Conservation (phyloP, 2,113 vertebrate genomes). For the Pica pica region DNA sequence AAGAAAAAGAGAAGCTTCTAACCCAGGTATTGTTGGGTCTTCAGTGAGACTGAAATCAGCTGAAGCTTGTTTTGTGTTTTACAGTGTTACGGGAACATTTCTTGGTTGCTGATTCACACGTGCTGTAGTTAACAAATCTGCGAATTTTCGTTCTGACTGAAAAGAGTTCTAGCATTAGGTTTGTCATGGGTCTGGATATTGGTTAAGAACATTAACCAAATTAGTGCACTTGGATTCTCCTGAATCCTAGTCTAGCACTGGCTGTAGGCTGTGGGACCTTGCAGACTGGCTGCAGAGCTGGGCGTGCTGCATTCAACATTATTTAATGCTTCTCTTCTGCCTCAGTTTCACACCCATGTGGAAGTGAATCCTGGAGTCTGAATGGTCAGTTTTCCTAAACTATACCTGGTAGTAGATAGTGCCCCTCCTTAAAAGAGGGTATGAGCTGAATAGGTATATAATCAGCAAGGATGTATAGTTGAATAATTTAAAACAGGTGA, state of each 20-base stretch:
- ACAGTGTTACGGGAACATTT: accelerated
- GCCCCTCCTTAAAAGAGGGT: not conserved
- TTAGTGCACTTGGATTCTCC: not conserved
- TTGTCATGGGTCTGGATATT: not conserved
- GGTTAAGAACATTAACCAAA: accelerated
- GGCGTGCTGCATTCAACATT: not conserved
- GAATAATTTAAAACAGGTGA: not conserved
- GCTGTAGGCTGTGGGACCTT: not conserved
- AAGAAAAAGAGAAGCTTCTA: constrained; percentile 96
- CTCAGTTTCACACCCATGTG: too few relatives aligned
- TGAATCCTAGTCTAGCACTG: not conserved
- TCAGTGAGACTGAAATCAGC: not conserved
- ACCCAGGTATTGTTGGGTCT: constrained; percentile 81
- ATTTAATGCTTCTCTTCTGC: not conserved
- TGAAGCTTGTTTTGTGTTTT: not conserved
- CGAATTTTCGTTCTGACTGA: not conserved
- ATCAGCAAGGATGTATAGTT: not conserved
- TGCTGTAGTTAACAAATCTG: not conserved
- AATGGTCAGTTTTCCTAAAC: not conserved
- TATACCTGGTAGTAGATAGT: not conserved
- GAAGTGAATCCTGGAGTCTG: not conserved
- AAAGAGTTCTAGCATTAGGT: not conserved
- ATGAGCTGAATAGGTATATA: not conserved
- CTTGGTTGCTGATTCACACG: not conserved
- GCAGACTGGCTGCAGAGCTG: not conserved